A percentile compares a stretch with the other conserved stretches of the same genome.
Evolutionary conservation across 1,140 invertebrate species (phyloP).

Genomic region (Ceratitis capitata): DNA sequence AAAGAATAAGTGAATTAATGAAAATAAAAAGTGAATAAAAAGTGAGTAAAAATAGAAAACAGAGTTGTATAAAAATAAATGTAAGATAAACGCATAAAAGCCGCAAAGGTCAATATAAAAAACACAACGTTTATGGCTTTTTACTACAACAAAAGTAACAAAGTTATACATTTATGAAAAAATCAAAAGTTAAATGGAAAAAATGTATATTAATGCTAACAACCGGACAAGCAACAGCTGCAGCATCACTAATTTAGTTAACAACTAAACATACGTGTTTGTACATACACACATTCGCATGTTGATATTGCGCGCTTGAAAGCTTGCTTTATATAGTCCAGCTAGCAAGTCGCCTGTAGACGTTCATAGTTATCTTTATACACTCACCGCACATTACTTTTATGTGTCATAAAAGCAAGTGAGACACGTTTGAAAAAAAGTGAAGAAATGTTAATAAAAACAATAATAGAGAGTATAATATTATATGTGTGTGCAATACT

Average conservation of each 20-base stretch:
- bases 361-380: not conserved
- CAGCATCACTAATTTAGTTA: slow-evolving; percentile 21
- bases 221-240: not conserved
- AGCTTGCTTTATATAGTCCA: not conserved
- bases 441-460: too few species aligned
- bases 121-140: not conserved
- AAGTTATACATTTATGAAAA: not conserved
- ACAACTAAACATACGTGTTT: not conserved
- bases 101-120: not conserved
- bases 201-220: not conserved
- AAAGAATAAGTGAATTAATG: not conserved
- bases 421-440: not conserved
- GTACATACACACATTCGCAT: too few species aligned
- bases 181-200: not conserved
- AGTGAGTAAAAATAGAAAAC: not conserved
- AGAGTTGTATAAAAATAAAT: not conserved
- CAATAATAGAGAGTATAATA: not conserved
- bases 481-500: not conserved
- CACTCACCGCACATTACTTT: not conserved
- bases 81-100: not conserved
- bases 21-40: not conserved
- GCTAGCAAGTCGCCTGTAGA: not conserved
- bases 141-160: not conserved
- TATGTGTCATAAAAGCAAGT: not conserved
- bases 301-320: not conserved